A percentile compares a stretch with the other conserved stretches of the same genome.
Conservation (phyloP, 2,797 vertebrate genomes). For the Eulemur coronatus region DNA sequence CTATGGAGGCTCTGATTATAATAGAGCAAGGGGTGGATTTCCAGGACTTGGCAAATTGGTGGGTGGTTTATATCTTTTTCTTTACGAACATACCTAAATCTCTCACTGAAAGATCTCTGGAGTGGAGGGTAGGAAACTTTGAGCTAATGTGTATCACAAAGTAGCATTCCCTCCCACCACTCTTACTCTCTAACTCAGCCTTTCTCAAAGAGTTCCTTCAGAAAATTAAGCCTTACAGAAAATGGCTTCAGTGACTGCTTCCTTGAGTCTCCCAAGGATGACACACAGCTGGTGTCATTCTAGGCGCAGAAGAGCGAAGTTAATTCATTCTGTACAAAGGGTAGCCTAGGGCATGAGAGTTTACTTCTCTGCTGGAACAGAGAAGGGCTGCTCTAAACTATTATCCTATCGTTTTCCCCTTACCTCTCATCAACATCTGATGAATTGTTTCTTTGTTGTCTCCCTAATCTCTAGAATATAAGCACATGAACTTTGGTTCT, state of each 20-base stretch:
- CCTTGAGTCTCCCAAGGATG: neutral
- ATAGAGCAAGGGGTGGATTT: conserved; percentile 69
- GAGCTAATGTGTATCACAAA: neutral
- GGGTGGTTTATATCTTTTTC: conserved; percentile 30
- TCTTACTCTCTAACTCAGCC: neutral
- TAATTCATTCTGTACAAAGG: neutral
- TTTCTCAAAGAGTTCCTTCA: neutral
- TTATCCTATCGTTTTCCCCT: neutral
- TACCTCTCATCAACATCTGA: neutral
- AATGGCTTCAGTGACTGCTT: neutral
- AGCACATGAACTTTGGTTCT: neutral
- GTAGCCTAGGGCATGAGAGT: neutral
- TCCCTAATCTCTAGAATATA: neutral
- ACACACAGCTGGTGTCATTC: neutral
- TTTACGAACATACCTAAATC: conserved; percentile 66
- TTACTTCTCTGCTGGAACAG: neutral
- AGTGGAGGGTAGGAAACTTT: neutral
- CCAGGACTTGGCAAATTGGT: conserved; percentile 54
- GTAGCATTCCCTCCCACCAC: neutral
- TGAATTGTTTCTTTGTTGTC: neutral
- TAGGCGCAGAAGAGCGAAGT: neutral
- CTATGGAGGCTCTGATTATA: conserved; percentile 73
- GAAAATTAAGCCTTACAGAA: neutral
- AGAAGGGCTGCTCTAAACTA: neutral
- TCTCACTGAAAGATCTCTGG: conserved; percentile 46